Evolutionary conservation across 1,140 invertebrate genomes (phyloP).

Genomic region (Drosophila simulans): DNA sequence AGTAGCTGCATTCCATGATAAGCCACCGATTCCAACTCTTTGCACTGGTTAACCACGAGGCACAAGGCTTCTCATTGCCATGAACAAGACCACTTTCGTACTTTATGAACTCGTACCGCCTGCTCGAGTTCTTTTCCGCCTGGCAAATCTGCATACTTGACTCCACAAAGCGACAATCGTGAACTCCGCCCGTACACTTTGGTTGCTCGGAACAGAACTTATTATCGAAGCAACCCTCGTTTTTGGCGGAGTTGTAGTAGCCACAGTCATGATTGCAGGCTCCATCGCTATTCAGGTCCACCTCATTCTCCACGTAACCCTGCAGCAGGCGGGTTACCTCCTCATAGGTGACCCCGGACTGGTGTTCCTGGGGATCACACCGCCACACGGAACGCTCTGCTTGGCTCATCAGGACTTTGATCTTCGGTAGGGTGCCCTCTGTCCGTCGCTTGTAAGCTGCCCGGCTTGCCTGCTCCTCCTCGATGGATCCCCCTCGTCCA

Average conservation of each 20-base stretch:
- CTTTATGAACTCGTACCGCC: constrained; percentile 93
- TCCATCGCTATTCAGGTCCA: constrained; percentile 90
- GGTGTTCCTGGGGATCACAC: constrained; percentile 88
- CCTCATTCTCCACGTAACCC: constrained; percentile 95
- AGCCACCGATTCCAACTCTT: constrained; percentile 94
- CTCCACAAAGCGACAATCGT: constrained; percentile 92
- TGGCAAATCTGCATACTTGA: constrained; percentile 94
- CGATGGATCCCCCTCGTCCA: constrained; percentile 89
- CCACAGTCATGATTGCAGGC: constrained; percentile 92
- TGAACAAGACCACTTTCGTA: constrained; percentile 90
- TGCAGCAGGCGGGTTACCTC: constrained; percentile 92
- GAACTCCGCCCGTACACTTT: constrained; percentile 89
- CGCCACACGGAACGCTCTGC: constrained; percentile 89
- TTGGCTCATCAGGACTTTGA: constrained; percentile 88
- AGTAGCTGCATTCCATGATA: constrained; percentile 95
- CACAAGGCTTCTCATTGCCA: constrained; percentile 87
- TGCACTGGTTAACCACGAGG: constrained; percentile 86
- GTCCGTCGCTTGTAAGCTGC: constrained; percentile 88
- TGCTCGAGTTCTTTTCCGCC: constrained; percentile 85
- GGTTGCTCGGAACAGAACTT: constrained; percentile 89
- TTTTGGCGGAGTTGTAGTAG: constrained; percentile 89
- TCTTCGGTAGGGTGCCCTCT: constrained; percentile 87
- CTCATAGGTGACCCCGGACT: constrained; percentile 88
- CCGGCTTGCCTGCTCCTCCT: constrained; percentile 87
- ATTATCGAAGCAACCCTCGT: constrained; percentile 89